These are phyloP conservation scores for Menidia beryllina DNA, from an alignment of 2,113 vertebrate genomes.

Conservation along the genomic window DNA sequence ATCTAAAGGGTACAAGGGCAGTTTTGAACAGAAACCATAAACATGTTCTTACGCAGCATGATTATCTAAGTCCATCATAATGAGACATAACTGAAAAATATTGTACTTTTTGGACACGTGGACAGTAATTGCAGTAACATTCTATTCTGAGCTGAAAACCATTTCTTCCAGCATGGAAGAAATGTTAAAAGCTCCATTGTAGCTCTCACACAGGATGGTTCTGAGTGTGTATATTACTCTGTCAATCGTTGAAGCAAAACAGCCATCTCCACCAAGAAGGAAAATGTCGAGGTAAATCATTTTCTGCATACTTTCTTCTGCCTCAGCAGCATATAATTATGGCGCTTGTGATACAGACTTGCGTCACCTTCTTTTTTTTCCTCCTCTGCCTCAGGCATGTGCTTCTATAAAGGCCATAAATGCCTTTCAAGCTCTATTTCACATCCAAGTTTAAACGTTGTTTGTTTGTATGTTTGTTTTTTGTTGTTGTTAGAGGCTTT, in stretches of 20 bases:
- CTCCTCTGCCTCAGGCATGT: slow-evolving; percentile 26
- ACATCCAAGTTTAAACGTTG: slow-evolving; percentile 27
- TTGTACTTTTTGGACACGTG: too few species aligned
- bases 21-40: neutral
- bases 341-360: slow-evolving; percentile 34
- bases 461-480: slow-evolving; percentile 3
- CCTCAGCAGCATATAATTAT: slow-evolving; percentile 48
- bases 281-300: slow-evolving; percentile 24
- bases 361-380: slow-evolving; percentile 28
- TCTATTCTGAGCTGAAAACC: too few species aligned
- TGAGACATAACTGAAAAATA: neutral
- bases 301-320: neutral
- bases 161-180: too few species aligned
- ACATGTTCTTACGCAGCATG: neutral
- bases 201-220: neutral
- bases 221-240: too few species aligned
- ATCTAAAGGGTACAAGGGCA: neutral
- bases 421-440: slow-evolving; percentile 38
- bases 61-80: neutral
- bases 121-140: too few species aligned
- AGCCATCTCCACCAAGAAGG: neutral
- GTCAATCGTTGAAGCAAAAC: neutral
- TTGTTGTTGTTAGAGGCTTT: neutral
- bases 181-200: neutral
- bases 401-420: slow-evolving; percentile 57